phyloP scores from a whole-genome alignment of 2,113 vertebrate genomes.

The Myrmecobius fasciatus region DNA sequence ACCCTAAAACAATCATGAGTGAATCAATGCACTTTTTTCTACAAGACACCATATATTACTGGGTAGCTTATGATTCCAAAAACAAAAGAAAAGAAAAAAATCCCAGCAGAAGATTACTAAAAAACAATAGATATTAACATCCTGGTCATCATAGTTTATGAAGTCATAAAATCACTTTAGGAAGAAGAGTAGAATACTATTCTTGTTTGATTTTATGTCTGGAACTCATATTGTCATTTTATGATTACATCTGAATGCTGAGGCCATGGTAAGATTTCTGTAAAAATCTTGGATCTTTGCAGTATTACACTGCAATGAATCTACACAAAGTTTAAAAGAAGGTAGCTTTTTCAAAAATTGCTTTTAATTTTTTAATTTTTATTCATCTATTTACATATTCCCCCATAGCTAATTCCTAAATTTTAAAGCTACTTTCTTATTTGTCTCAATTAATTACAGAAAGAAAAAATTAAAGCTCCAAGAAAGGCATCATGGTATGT shows the following conservation, averaged over 20 bases:
- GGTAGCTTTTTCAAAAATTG: background rate
- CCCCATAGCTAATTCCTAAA: background rate
- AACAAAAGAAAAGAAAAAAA: background rate
- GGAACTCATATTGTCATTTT: background rate
- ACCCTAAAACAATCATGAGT: background rate
- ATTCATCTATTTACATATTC: background rate
- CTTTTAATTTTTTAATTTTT: background rate
- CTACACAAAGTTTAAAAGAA: background rate
- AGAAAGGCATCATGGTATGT: background rate
- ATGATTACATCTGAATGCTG: background rate
- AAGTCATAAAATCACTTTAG: background rate
- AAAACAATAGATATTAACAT: background rate
- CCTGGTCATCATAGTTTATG: slow-evolving; percentile 8
- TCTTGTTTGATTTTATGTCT: background rate
- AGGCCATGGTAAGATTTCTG: background rate
- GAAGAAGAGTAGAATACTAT: background rate
- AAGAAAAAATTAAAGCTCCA: background rate
- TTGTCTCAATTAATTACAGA: background rate
- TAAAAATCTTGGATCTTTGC: background rate
- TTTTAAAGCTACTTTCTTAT: background rate
- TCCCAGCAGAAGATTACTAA: background rate
- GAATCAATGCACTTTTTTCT: slow-evolving; percentile 9
- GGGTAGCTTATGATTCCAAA: background rate
- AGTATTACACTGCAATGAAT: background rate
- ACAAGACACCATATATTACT: background rate